These are phyloP conservation scores for Centropristis striata DNA, from an alignment of 2,113 vertebrate species.

Conservation along the genomic window DNA sequence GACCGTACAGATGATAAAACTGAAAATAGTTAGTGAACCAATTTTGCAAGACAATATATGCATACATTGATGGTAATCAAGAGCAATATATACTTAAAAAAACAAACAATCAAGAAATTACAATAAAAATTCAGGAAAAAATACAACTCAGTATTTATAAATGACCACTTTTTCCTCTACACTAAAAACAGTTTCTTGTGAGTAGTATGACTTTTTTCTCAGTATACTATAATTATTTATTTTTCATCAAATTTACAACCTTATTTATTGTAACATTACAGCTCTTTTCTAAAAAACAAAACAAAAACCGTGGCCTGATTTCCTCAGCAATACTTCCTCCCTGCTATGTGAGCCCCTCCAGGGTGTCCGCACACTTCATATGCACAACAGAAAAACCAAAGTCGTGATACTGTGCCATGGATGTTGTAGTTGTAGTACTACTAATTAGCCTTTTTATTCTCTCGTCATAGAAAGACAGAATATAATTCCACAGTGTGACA, in stretches of 20 bases:
- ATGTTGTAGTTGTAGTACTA: not conserved
- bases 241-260: no score
- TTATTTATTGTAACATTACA: not conserved
- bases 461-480: not conserved
- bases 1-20: no score
- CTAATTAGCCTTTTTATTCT: not conserved
- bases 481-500: not conserved
- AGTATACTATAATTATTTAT: not conserved
- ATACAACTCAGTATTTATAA: not conserved
- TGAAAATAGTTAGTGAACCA: no score
- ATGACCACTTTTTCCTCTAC: not conserved
- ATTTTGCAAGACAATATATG: no score
- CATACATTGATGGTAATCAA: no score
- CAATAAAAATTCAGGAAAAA: no score
- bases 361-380: not conserved
- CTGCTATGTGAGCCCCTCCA: not conserved
- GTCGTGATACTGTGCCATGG: not conserved
- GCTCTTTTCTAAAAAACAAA: not conserved
- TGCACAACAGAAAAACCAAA: not conserved
- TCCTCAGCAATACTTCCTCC: not conserved
- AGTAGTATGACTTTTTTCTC: not conserved
- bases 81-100: no score
- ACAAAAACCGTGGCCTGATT: not conserved
- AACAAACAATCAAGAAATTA: no score
- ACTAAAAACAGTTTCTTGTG: not conserved